Base-by-base conservation (phyloP, 2,797 vertebrate species). In the Schizopygopsis pylzovi region DNA sequence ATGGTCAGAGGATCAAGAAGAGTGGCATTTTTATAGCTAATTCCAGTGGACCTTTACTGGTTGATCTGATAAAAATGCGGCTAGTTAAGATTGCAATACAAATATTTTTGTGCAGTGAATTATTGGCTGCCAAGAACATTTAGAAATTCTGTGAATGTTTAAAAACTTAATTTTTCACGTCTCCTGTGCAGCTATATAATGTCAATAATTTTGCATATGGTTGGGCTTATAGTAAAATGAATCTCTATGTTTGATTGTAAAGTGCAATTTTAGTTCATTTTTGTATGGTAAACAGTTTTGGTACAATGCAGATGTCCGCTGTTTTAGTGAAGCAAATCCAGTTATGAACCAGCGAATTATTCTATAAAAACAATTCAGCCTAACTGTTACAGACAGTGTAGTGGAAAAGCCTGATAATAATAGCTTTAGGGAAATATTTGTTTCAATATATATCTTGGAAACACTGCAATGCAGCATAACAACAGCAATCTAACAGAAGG, bases 351-450 rank as follows among this genome's bases (percentile, higher is more conserved):
- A 45, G n/a, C 18, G 0, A 9, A 45, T 79, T 79, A 10, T 61
- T 79, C 6, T 78, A 59, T 41, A 76, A 45, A 65, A 76, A 67
- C 8, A 56, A 33, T 45, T 78, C 15, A 59, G 47, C 10, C 13
- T 45, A 33, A 68, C n/a, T 4, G 6, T 41, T 68, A 41, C n/a
- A 83, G 2, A 41, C 6, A 43, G 15, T 28, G 6, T 37, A 43
- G 63, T 78, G 37, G 28, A 71, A 77, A 43, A 41, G 63, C 39
- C 52, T 76, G 63, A 22, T 37, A 43, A 45, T 45, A 45, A 54
- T 71, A 63, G 73, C 80, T 78, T 79, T 47, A 72, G 52, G 75
- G 81, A 41, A 13, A 63, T 37, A 71, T 79, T 77, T 83, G 81
- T 83, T 63, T 83, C 59, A 33, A 71, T 41, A 39, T 61, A 59